Conservation (phyloP, 2,888 invertebrate genomes). For the Acanthosepion pharaonis region DNA sequence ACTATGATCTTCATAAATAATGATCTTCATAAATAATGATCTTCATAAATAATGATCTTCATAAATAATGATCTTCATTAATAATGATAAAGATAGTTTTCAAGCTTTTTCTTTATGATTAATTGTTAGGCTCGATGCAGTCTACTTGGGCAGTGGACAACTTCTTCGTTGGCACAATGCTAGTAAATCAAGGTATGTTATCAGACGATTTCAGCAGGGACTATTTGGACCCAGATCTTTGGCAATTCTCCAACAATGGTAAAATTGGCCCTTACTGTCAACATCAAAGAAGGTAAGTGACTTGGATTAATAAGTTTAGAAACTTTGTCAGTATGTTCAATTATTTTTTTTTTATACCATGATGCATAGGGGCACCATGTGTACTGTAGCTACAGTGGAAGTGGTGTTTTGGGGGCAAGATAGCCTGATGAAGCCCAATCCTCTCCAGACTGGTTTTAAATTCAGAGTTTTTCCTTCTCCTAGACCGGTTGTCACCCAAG, state of each 20-base stretch:
- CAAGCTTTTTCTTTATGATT: not conserved
- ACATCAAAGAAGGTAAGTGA: constrained; percentile 66
- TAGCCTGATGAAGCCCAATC: too few relatives aligned
- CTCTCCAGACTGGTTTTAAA: too few relatives aligned
- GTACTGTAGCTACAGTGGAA: too few relatives aligned
- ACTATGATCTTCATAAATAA: too few relatives aligned
- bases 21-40: not conserved
- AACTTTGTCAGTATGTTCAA: not conserved
- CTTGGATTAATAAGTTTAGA: not conserved
- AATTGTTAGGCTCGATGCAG: constrained; percentile 67
- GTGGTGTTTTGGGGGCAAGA: too few relatives aligned
- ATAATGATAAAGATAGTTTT: not conserved
- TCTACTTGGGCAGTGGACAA: constrained; percentile 75
- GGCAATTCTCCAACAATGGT: constrained; percentile 75
- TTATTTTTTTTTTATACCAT: not conserved
- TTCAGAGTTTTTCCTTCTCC: too few relatives aligned
- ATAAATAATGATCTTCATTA: too few relatives aligned
- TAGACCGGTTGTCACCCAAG: too few relatives aligned
- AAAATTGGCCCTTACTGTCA: constrained; percentile 69
- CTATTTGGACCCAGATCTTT: constrained; percentile 66
- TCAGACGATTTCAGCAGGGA: constrained; percentile 70
- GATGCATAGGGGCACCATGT: too few relatives aligned
- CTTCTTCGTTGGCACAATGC: constrained; percentile 73
- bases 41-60: not conserved
- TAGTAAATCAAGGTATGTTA: constrained; percentile 69